These are phyloP conservation scores for Pelvicachromis taeniatus DNA, from an alignment of 2,113 vertebrate species.

Conservation along the genomic window DNA sequence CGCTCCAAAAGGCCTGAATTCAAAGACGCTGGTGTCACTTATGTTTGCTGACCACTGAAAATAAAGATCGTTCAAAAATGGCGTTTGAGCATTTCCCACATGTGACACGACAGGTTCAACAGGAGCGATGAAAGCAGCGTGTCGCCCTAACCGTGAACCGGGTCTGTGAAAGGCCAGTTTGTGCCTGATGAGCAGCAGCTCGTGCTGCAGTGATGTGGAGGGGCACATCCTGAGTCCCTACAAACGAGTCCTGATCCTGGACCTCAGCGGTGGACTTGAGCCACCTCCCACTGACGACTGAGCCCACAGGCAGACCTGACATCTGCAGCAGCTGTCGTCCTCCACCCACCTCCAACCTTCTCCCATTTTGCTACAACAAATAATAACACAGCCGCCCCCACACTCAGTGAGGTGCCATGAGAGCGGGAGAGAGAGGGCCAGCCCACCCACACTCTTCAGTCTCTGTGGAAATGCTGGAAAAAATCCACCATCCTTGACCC, in stretches of 20 bases:
- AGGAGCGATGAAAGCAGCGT: not conserved
- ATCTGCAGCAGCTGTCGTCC: not conserved
- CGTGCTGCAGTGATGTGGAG: not conserved
- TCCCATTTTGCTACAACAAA: not conserved
- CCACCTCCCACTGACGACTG: not conserved
- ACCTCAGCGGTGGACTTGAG: not conserved
- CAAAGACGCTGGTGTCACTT: not conserved
- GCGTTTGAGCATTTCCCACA: accelerated
- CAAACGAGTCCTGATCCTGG: not conserved
- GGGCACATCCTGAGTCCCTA: not conserved
- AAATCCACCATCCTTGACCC: constrained; percentile 5
- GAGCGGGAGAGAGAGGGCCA: not conserved
- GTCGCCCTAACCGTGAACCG: not conserved
- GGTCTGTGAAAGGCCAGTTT: accelerated
- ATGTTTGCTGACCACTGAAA: not conserved
- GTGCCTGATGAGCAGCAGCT: not conserved
- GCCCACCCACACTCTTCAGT: constrained; percentile 32
- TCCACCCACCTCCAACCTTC: not conserved
- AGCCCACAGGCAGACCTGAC: not conserved
- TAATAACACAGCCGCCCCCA: not conserved
- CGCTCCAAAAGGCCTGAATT: not conserved
- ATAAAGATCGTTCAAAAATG: not conserved
- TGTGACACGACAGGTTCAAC: not conserved
- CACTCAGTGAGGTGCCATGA: not conserved
- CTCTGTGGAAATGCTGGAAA: constrained; percentile 6